A percentile compares a stretch with the other conserved stretches of the same genome.
Conservation (phyloP, 2,888 invertebrate species). For the Oscheius sp. region DNA sequence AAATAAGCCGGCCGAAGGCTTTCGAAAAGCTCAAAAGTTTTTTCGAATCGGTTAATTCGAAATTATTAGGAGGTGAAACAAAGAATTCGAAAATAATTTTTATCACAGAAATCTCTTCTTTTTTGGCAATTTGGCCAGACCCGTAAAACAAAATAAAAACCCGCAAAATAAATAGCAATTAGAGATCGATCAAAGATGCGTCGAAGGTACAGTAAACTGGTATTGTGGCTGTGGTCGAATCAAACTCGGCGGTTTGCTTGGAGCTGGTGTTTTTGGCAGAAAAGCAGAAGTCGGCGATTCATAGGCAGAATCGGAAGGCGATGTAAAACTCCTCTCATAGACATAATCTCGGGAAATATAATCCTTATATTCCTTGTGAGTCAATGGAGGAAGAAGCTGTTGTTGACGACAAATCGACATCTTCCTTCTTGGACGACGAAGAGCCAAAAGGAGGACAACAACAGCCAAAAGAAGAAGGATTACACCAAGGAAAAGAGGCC, state of each 20-base stretch:
- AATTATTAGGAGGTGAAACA: too few species aligned
- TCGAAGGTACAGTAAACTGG: slow-evolving; percentile 21
- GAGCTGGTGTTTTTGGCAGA: slow-evolving; percentile 42
- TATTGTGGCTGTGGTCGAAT: slow-evolving; percentile 11
- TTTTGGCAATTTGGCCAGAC: too few species aligned
- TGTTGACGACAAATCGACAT: slow-evolving; percentile 32
- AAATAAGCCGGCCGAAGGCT: too few species aligned
- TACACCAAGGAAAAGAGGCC: slow-evolving; percentile 43
- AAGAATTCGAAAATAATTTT: too few species aligned
- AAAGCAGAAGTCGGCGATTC: slow-evolving; percentile 48
- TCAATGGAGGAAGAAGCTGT: slow-evolving; percentile 39
- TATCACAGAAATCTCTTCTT: too few species aligned
- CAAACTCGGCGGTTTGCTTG: slow-evolving; percentile 36
- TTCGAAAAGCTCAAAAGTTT: too few species aligned
- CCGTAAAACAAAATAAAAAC: slow-evolving; percentile 8
- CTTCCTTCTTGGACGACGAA: slow-evolving; percentile 35
- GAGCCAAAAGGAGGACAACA: slow-evolving; percentile 42
- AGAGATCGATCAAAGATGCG: slow-evolving; percentile 6
- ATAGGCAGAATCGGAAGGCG: slow-evolving; percentile 46
- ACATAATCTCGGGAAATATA: slow-evolving; percentile 38
- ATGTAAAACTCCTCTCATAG: slow-evolving; percentile 16
- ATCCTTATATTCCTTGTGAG: slow-evolving; percentile 46
- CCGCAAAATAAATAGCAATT: slow-evolving; percentile 11
- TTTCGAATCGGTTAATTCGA: too few species aligned
- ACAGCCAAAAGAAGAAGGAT: slow-evolving; percentile 47